Conservation (phyloP, 2,113 vertebrate genomes). For the human (Homo sapiens) region DNA sequence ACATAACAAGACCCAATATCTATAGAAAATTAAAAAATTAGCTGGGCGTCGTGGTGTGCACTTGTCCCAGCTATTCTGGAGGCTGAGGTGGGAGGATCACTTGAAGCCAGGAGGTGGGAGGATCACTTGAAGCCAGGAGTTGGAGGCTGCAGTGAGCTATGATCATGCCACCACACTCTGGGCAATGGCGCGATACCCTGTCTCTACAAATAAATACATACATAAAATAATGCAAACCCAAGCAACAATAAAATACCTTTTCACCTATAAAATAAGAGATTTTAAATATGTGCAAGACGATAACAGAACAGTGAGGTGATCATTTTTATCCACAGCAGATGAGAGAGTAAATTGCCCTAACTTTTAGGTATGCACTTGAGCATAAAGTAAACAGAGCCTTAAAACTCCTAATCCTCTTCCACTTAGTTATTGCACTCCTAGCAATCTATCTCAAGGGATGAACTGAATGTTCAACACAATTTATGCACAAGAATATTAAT, state of each 20-base stretch:
- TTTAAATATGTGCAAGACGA: constrained; percentile 5
- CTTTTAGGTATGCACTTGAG: neutral
- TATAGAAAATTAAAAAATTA: too few species aligned
- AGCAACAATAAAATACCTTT: neutral
- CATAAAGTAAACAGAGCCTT: neutral
- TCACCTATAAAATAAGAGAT: neutral
- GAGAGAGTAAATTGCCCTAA: neutral
- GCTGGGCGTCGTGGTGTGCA: too few species aligned
- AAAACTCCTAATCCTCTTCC: neutral
- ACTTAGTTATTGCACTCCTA: neutral
- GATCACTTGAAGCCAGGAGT: too few species aligned
- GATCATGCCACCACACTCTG: too few species aligned
- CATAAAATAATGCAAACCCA: neutral
- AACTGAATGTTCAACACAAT: neutral
- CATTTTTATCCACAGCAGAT: neutral
- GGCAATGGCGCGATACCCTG: too few species aligned
- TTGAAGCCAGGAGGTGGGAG: too few species aligned
- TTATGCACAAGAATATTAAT: constrained; percentile 30
- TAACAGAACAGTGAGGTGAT: neutral
- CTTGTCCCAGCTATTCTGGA: too few species aligned
- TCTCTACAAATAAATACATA: too few species aligned
- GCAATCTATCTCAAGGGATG: neutral
- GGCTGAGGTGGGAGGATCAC: too few species aligned
- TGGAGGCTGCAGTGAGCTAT: too few species aligned
- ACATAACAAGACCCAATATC: too few species aligned